These are phyloP conservation scores for Hycleus phaleratus DNA, from an alignment of 1,140 invertebrate genomes.

Conservation along the genomic window DNA sequence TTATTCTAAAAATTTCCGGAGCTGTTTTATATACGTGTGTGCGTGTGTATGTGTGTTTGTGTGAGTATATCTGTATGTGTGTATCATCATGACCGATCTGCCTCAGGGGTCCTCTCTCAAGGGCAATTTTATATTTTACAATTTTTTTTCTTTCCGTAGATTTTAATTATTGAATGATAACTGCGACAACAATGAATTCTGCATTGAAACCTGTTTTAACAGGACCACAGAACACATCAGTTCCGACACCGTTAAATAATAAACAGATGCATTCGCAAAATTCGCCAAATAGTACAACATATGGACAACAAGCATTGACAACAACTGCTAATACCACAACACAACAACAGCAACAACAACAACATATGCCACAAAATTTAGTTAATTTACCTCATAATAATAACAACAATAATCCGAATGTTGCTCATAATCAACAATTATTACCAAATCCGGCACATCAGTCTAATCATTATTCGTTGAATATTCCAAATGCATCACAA, in stretches of 20 bases:
- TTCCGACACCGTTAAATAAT: conserved; percentile 16
- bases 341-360: not conserved
- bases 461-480: conserved; percentile 25
- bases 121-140: too few species aligned
- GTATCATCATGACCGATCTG: too few species aligned
- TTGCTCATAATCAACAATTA: conserved; percentile 13
- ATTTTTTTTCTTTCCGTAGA: too few species aligned
- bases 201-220: conserved; percentile 48
- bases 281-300: conserved; percentile 14
- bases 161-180: too few species aligned
- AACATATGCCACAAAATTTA: conserved; percentile 28
- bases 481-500: conserved; percentile 22
- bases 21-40: too few species aligned
- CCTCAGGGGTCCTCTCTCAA: too few species aligned
- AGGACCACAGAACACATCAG: conserved; percentile 40
- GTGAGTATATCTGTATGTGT: too few species aligned
- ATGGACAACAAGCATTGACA: conserved; percentile 19
- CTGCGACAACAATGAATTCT: conserved; percentile 42
- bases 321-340: not conserved
- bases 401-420: conserved; percentile 18
- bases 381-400: conserved; percentile 21
- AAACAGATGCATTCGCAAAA: conserved; percentile 29
- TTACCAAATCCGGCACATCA: conserved; percentile 19
- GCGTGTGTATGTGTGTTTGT: too few species aligned
- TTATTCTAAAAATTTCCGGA: too few species aligned